These are phyloP conservation scores for Hesperophylax magnus DNA, from an alignment of 1,140 invertebrate genomes.

Conservation along the genomic window DNA sequence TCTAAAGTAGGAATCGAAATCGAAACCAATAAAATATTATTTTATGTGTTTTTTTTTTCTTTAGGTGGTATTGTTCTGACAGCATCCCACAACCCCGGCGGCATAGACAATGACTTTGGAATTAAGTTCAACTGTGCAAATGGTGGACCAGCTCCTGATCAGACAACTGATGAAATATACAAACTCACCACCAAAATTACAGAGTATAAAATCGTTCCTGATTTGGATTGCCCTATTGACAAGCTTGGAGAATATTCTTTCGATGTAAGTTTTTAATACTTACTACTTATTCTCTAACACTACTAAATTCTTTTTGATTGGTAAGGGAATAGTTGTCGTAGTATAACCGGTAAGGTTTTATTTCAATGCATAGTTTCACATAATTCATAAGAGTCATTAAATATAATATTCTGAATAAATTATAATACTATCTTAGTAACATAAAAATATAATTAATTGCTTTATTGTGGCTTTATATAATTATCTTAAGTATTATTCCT, in stretches of 20 bases:
- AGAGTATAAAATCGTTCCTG: conserved; percentile 85
- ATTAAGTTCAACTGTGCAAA: conserved; percentile 99
- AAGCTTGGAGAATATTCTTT: conserved; percentile 76
- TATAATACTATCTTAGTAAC: too few relatives aligned
- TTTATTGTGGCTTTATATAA: too few relatives aligned
- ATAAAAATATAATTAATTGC: too few relatives aligned
- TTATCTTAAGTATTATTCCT: too few relatives aligned
- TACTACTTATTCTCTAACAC: not conserved
- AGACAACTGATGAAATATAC: conserved; percentile 92
- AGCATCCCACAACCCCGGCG: conserved; percentile 99
- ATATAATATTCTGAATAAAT: too few relatives aligned
- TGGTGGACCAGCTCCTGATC: conserved; percentile 96
- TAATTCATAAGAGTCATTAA: too few relatives aligned
- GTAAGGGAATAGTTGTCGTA: too few relatives aligned
- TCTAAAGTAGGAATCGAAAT: too few relatives aligned
- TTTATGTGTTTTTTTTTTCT: not conserved
- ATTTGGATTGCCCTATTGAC: conserved; percentile 83
- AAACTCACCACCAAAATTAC: conserved; percentile 84
- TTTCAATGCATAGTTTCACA: too few relatives aligned
- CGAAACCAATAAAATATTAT: not conserved
- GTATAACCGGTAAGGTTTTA: too few relatives aligned
- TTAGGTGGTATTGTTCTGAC: conserved; percentile 97
- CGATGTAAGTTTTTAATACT: conserved; percentile 65
- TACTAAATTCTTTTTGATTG: not conserved
- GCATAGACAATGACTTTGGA: conserved; percentile 97